Percentiles rank a stretch among this genome's conserved stretches.
Conservation (phyloP, 2,888 invertebrate species). For the Electrophaes corylata region DNA sequence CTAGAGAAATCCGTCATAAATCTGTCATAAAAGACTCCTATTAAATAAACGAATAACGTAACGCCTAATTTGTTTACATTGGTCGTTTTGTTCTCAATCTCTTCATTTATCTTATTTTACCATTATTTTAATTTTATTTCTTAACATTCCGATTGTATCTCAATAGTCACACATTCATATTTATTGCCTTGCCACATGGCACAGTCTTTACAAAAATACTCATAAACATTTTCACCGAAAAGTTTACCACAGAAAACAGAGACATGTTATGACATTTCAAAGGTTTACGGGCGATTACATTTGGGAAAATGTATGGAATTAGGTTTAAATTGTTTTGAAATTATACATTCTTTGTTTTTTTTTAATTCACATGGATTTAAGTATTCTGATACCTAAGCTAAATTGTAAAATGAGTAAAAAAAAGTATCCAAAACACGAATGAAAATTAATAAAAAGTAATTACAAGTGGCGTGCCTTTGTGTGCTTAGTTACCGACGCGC, state of each 20-base stretch:
- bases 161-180: conserved; percentile 18
- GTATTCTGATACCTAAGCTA: no score
- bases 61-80: conserved; percentile 1
- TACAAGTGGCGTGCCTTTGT: conserved; percentile 62
- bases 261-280: conserved; percentile 34
- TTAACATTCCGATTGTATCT: conserved; percentile 11
- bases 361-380: background rate
- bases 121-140: conserved; percentile 10
- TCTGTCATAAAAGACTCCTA: background rate
- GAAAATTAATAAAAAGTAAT: conserved; percentile 53
- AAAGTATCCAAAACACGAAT: conserved; percentile 40
- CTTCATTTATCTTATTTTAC: conserved; percentile 10
- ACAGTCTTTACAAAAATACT: conserved; percentile 11
- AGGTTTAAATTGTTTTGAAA: conserved; percentile 7
- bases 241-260: conserved; percentile 26
- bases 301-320: conserved; percentile 14
- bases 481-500: conserved; percentile 51
- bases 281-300: conserved; percentile 24
- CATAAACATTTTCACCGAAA: conserved; percentile 12
- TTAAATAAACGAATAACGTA: background rate
- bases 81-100: background rate
- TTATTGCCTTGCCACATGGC: conserved; percentile 27
- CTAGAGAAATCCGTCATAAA: no score
- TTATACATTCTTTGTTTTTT: background rate
- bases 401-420: no score